phyloP scores from a whole-genome alignment of 2,888 invertebrate genomes.

The Rhagophthalmus giganteus region DNA sequence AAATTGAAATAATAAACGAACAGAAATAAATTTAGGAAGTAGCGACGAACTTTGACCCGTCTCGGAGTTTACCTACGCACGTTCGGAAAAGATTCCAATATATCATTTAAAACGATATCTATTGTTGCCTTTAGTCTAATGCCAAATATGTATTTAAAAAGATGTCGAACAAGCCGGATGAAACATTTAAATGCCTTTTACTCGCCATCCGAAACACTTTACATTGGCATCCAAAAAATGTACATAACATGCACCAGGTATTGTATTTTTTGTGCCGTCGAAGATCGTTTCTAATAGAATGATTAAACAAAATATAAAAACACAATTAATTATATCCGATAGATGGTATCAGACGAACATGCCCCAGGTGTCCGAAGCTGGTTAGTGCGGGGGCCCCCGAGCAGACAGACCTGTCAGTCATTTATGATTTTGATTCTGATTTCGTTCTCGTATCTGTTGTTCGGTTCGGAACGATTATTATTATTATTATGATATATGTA shows the following conservation, averaged over 20 bases:
- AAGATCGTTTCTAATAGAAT: constrained; percentile 54
- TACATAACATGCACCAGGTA: constrained; percentile 38
- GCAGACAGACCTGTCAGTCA: constrained; percentile 49
- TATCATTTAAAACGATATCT: too few species aligned
- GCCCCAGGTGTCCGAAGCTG: constrained; percentile 54
- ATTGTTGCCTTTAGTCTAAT: neutral
- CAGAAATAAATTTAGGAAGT: too few species aligned
- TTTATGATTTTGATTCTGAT: constrained; percentile 44
- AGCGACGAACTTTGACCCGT: constrained; percentile 9
- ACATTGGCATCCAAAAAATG: constrained; percentile 51
- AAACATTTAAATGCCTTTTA: constrained; percentile 9
- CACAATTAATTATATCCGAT: constrained; percentile 56
- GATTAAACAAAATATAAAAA: constrained; percentile 58
- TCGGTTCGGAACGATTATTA: constrained; percentile 23
- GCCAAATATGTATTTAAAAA: constrained; percentile 1
- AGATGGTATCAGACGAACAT: constrained; percentile 50
- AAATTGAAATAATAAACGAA: too few species aligned
- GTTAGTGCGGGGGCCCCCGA: constrained; percentile 38
- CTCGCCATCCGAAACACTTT: constrained; percentile 9
- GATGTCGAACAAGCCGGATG: constrained; percentile 6
- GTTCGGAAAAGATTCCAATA: too few species aligned
- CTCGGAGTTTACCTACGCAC: constrained; percentile 2
- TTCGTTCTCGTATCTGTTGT: constrained; percentile 40
- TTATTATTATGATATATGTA: constrained; percentile 12
- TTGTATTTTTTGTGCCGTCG: constrained; percentile 30